Conservation (phyloP, 2,797 vertebrate genomes). For the Malacoctenus gilli region DNA sequence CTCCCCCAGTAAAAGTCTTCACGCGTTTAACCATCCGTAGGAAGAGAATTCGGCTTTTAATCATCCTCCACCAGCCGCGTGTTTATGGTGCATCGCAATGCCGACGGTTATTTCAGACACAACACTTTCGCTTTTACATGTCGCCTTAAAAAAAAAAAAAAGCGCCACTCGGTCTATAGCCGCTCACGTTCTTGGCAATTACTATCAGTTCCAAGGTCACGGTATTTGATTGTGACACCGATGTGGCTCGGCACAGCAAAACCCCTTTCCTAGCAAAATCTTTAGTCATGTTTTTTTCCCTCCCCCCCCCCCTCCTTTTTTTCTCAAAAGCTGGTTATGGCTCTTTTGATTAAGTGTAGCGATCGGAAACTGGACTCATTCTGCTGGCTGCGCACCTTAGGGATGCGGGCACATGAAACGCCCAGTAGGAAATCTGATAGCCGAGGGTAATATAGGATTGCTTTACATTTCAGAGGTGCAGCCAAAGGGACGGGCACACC, state of each 20-base stretch:
- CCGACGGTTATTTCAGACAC: conserved; percentile 30
- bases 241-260: conserved; percentile 55
- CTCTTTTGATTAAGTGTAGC: conserved; percentile 83
- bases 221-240: conserved; percentile 62
- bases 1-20: conserved; percentile 6
- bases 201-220: conserved; percentile 63
- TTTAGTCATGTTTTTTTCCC: conserved; percentile 63
- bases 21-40: conserved; percentile 12
- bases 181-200: conserved; percentile 59
- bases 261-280: conserved; percentile 46
- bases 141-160: conserved; percentile 22
- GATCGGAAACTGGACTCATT: conserved; percentile 76
- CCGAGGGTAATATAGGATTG: conserved; percentile 78
- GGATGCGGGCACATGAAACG: conserved; percentile 80
- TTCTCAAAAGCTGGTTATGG: conserved; percentile 51
- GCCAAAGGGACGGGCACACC: conserved; percentile 72
- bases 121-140: conserved; percentile 47
- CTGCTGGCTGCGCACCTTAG: conserved; percentile 73
- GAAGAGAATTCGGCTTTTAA: conserved; percentile 18
- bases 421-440: conserved; percentile 79
- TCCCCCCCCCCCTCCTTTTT: too few relatives aligned
- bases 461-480: conserved; percentile 86
- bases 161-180: conserved; percentile 26
- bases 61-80: too few relatives aligned
- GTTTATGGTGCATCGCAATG: conserved; percentile 22